These are phyloP conservation scores for Cisticola juncidis DNA, from an alignment of 2,113 vertebrate species.

Conservation along the genomic window DNA sequence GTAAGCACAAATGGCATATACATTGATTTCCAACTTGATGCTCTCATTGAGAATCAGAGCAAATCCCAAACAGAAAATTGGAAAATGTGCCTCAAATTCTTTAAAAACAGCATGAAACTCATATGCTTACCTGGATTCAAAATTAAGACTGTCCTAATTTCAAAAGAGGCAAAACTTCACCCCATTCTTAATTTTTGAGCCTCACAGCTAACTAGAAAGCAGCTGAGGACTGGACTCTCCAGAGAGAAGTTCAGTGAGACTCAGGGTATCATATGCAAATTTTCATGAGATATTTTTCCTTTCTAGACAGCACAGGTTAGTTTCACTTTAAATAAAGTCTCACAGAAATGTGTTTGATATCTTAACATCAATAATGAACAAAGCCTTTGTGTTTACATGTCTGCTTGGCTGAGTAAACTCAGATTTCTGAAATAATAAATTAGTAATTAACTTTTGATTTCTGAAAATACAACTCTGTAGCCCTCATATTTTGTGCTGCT, in stretches of 20 bases:
- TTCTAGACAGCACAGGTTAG: not conserved
- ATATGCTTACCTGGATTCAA: not conserved
- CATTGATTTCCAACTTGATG: not conserved
- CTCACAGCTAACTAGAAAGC: not conserved
- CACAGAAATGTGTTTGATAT: not conserved
- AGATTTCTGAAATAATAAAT: not conserved
- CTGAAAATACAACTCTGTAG: not conserved
- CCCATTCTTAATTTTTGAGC: not conserved
- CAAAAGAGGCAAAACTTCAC: not conserved
- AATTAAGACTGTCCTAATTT: not conserved
- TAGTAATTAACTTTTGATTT: not conserved
- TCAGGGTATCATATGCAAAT: not conserved
- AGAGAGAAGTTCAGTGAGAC: not conserved
- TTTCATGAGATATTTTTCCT: not conserved
- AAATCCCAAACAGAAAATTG: not conserved
- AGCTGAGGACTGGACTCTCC: not conserved
- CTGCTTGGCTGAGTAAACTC: not conserved
- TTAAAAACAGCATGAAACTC: not conserved
- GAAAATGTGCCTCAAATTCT: not conserved
- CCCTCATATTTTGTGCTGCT: not conserved
- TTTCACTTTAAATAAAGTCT: not conserved
- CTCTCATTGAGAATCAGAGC: not conserved
- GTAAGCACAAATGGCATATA: not conserved
- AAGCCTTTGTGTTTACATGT: not conserved
- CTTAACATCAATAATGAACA: not conserved